Conservation (phyloP, 2,797 vertebrate species). For the Lateolabrax maculatus region DNA sequence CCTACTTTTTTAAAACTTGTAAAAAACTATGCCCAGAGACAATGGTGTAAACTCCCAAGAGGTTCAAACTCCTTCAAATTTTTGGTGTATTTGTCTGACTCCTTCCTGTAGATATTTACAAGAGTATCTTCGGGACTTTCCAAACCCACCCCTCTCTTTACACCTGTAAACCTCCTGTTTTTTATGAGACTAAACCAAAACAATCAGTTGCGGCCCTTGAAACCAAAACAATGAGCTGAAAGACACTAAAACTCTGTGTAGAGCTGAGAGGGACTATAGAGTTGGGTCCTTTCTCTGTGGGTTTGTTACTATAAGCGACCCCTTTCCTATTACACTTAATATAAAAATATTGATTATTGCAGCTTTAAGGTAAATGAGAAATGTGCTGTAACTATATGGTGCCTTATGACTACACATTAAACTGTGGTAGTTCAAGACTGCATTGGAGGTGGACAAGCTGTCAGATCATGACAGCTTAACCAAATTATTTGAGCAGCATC, state of each 20-base stretch:
- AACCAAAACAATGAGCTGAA: background rate
- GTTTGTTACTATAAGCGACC: background rate
- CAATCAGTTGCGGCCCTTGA: background rate
- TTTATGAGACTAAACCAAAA: background rate
- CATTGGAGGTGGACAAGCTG: background rate
- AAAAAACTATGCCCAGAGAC: too few relatives aligned
- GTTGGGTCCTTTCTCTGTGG: background rate
- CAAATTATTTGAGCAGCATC: background rate
- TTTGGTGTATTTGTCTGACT: too few relatives aligned
- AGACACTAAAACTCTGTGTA: background rate
- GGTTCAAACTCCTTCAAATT: too few relatives aligned
- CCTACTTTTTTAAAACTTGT: too few relatives aligned
- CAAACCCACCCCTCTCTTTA: too few relatives aligned
- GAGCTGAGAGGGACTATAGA: background rate
- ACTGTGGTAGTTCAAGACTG: background rate
- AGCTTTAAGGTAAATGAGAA: background rate
- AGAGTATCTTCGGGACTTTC: too few relatives aligned
- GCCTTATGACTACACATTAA: background rate
- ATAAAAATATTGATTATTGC: background rate
- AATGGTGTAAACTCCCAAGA: too few relatives aligned
- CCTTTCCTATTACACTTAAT: background rate
- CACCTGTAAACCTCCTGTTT: too few relatives aligned
- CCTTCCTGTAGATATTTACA: too few relatives aligned
- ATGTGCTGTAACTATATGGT: background rate
- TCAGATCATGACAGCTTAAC: slow-evolving; percentile 1